Percentiles rank a stretch among this genome's conserved stretches.
Conservation (phyloP, 2,888 invertebrate species). For the Sicus ferrugineus region DNA sequence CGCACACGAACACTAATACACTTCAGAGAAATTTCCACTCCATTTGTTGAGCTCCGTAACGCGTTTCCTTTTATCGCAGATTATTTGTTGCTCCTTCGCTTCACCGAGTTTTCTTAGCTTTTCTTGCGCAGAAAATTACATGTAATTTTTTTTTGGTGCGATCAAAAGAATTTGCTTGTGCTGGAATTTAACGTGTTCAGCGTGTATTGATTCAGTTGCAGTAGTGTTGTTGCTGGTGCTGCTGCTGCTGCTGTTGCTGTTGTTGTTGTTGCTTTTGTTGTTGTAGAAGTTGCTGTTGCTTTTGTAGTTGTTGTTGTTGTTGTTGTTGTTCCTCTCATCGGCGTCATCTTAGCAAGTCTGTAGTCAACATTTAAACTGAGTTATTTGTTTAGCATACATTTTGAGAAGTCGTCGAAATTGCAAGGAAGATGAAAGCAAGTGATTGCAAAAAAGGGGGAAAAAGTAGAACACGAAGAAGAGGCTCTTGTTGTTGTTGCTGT, state of each 20-base stretch:
- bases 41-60: constrained; percentile 32
- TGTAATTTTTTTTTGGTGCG: not conserved
- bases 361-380: constrained; percentile 3
- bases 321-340: constrained; percentile 9
- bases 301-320: constrained; percentile 8
- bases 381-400: constrained; percentile 29
- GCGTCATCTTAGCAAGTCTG: not conserved
- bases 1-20: not conserved
- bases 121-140: not conserved
- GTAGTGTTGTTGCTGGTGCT: not conserved
- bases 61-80: constrained; percentile 21
- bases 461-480: not conserved
- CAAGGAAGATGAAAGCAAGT: not conserved
- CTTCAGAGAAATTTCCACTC: constrained; percentile 25
- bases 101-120: not conserved
- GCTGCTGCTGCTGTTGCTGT: not conserved
- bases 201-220: not conserved
- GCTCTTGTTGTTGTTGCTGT: not conserved
- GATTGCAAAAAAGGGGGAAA: not conserved
- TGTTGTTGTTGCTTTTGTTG: too few relatives aligned
- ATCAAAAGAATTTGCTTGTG: not conserved
- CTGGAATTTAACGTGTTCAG: not conserved
- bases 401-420: not conserved
- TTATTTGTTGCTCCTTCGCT: constrained; percentile 7
- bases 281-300: too few relatives aligned